phyloP scores from a whole-genome alignment of 1,140 invertebrate genomes.

The Magallana gigas region DNA sequence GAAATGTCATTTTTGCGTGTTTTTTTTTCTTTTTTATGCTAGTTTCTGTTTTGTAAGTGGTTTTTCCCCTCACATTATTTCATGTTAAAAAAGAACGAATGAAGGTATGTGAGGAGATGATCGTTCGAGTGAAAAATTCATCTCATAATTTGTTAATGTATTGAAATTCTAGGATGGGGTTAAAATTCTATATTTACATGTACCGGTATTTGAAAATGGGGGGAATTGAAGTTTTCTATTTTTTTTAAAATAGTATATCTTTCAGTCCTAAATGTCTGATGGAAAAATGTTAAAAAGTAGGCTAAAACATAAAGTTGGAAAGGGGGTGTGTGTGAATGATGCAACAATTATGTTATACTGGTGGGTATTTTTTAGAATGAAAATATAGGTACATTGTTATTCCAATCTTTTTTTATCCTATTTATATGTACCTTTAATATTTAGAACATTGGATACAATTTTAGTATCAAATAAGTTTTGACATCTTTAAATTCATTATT shows the following conservation, averaged over 20 bases:
- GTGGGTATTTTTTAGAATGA: no score
- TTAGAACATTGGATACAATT: no score
- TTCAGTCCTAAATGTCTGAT: no score
- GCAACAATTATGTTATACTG: no score
- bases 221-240: not conserved
- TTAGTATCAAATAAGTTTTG: not conserved
- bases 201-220: not conserved
- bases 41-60: constrained; percentile 15
- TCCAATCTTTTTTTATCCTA: no score
- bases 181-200: not conserved
- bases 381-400: no score
- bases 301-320: no score
- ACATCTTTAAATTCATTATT: not conserved
- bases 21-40: constrained; percentile 1
- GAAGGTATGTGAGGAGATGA: not conserved
- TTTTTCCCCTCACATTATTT: not conserved
- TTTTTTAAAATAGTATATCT: not conserved
- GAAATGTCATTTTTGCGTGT: not conserved
- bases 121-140: not conserved
- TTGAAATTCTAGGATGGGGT: constrained; percentile 24
- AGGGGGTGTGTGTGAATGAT: no score
- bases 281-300: no score
- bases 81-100: constrained; percentile 10
- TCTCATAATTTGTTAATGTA: not conserved
- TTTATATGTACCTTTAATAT: no score